Conservation (phyloP, 2,113 vertebrate species). For the Climacteris rufus region DNA sequence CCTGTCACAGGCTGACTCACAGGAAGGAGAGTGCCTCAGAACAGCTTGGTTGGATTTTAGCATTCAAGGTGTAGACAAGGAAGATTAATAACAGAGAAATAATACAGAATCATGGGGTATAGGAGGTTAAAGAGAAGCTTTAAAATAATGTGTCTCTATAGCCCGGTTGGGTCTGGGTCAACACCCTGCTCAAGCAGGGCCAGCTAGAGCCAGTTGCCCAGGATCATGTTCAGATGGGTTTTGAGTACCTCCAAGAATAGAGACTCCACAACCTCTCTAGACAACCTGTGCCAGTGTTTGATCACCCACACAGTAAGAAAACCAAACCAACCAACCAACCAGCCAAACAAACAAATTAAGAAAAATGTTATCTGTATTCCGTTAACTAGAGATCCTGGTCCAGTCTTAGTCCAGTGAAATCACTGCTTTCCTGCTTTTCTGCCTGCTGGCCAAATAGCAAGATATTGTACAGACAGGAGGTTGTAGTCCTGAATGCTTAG, state of each 20-base stretch:
- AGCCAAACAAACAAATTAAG: background rate
- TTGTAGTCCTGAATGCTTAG: background rate
- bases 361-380: background rate
- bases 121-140: background rate
- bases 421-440: background rate
- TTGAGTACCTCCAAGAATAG: background rate
- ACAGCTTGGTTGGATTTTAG: background rate
- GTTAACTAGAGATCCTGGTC: background rate
- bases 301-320: background rate
- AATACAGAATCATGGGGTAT: background rate
- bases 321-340: too few relatives aligned
- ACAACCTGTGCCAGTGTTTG: background rate
- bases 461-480: background rate
- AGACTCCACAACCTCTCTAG: background rate
- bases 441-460: background rate
- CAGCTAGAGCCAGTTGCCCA: background rate
- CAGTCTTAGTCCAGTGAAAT: background rate
- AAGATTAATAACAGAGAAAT: background rate
- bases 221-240: background rate
- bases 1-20: background rate
- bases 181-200: background rate
- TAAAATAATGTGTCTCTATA: too few relatives aligned
- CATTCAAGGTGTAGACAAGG: background rate
- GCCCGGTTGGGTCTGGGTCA: too few relatives aligned
- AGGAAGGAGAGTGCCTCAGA: background rate